Evolutionary conservation across 2,113 vertebrate genomes (phyloP).

Genomic region (Neodontobutis hainanensis): DNA sequence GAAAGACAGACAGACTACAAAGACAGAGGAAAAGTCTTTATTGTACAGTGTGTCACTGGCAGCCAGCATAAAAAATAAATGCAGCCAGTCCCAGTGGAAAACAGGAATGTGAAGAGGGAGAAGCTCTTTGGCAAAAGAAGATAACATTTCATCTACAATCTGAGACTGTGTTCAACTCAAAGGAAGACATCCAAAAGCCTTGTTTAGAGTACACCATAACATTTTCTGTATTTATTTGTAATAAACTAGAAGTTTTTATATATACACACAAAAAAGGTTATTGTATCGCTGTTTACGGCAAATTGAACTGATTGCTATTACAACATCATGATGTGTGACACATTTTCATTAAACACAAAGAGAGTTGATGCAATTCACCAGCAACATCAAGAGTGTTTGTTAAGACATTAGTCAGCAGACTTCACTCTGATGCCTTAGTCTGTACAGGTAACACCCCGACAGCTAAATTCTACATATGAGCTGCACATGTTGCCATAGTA

Average conservation of each 20-base stretch:
- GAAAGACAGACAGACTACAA: background rate
- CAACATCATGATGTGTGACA: background rate
- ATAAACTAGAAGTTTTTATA: background rate
- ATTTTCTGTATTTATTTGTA: conserved; percentile 6
- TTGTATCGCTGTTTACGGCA: too few relatives aligned
- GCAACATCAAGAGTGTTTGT: background rate
- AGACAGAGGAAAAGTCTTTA: conserved; percentile 27
- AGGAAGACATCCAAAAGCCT: conserved; percentile 9
- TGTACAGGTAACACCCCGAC: too few relatives aligned
- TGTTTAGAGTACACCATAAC: background rate
- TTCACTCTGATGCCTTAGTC: background rate
- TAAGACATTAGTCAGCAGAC: background rate
- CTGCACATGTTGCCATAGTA: too few relatives aligned
- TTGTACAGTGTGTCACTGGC: conserved; percentile 33
- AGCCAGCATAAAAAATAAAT: conserved; percentile 28
- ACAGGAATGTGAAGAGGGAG: conserved; percentile 45
- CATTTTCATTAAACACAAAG: too few relatives aligned
- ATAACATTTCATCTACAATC: conserved; percentile 47
- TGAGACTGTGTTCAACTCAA: conserved; percentile 8
- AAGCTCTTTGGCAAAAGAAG: conserved; percentile 29
- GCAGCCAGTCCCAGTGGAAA: conserved; percentile 40
- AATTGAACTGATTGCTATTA: background rate
- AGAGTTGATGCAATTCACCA: too few relatives aligned
- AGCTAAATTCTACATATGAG: too few relatives aligned
- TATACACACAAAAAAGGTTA: background rate